A percentile compares a stretch with the other conserved stretches of the same genome.
These are phyloP conservation scores for Siphonodentalium dalli DNA, from an alignment of 2,888 invertebrate genomes.

Conservation along the genomic window DNA sequence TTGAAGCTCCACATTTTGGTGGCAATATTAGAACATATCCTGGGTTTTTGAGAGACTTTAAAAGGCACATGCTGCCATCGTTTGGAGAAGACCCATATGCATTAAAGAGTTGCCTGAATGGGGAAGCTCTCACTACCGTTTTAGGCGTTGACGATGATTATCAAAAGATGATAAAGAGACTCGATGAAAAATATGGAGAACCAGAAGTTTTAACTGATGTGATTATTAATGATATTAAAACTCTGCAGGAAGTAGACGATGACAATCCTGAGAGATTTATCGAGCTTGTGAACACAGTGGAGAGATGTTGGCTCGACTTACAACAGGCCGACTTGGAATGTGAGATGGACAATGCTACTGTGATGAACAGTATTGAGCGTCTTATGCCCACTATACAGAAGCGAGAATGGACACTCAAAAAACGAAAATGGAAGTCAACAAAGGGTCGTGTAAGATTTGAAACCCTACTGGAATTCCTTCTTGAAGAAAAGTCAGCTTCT, in stretches of 20 bases:
- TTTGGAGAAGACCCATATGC: slow-evolving; percentile 1
- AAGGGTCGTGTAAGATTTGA: neutral
- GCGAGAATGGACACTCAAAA: slow-evolving; percentile 9
- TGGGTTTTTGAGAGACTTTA: slow-evolving; percentile 9
- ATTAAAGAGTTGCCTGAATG: slow-evolving; percentile 10
- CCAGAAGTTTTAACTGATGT: slow-evolving; percentile 4
- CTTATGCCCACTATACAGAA: slow-evolving; percentile 5
- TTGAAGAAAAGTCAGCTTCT: slow-evolving; percentile 2
- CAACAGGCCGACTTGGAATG: neutral
- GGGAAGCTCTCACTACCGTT: slow-evolving; percentile 5
- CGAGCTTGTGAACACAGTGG: neutral
- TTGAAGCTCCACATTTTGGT: slow-evolving; percentile 6
- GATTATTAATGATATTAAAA: slow-evolving; percentile 3
- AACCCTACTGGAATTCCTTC: slow-evolving; percentile 2
- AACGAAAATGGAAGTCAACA: neutral
- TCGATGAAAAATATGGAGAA: slow-evolving; percentile 12
- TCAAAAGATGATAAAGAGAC: slow-evolving; percentile 6
- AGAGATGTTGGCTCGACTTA: slow-evolving; percentile 14
- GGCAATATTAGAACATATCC: slow-evolving; percentile 8
- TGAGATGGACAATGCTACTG: slow-evolving; percentile 16
- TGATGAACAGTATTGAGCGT: slow-evolving; percentile 12
- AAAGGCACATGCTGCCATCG: slow-evolving; percentile 3
- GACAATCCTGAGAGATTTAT: slow-evolving; percentile 6
- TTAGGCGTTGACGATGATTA: slow-evolving; percentile 11
- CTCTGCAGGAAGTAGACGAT: slow-evolving; percentile 1